phyloP scores from a whole-genome alignment of 2,113 vertebrate species.

The Bubo scandiacus region DNA sequence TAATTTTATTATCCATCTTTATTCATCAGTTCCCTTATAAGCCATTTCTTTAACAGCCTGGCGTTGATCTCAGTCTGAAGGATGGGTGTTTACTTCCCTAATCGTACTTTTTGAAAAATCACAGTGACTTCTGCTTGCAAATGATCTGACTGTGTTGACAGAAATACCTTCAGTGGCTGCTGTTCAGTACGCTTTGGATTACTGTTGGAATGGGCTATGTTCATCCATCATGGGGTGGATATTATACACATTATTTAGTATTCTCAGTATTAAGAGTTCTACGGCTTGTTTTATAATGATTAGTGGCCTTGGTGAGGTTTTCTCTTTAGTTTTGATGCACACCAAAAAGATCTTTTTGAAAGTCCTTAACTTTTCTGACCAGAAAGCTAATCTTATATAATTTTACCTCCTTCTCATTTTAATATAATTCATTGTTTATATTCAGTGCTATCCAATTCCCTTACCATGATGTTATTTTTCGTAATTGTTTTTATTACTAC shows the following conservation, averaged over 20 bases:
- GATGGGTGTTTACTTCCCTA: background rate
- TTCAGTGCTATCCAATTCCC: background rate
- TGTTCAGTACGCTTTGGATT: background rate
- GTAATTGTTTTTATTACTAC: background rate
- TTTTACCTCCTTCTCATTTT: background rate
- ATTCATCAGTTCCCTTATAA: background rate
- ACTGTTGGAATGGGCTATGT: background rate
- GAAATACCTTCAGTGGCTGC: background rate
- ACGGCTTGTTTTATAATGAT: background rate
- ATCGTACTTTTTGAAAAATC: background rate
- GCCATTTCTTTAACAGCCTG: background rate
- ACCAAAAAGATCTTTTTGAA: background rate
- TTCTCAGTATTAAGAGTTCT: background rate
- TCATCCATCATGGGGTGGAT: background rate
- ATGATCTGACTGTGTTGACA: background rate
- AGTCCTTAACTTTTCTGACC: background rate
- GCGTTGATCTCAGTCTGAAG: background rate
- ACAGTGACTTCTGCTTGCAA: background rate
- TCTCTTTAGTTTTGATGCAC: background rate
- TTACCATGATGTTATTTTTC: background rate
- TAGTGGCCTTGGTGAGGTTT: background rate
- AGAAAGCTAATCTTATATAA: background rate
- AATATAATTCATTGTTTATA: background rate
- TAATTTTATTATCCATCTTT: background rate
- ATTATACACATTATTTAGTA: background rate